Percentiles rank a stretch among this genome's conserved stretches.
phyloP scores from a whole-genome alignment of 2,113 vertebrate genomes.

The Mirounga angustirostris region DNA sequence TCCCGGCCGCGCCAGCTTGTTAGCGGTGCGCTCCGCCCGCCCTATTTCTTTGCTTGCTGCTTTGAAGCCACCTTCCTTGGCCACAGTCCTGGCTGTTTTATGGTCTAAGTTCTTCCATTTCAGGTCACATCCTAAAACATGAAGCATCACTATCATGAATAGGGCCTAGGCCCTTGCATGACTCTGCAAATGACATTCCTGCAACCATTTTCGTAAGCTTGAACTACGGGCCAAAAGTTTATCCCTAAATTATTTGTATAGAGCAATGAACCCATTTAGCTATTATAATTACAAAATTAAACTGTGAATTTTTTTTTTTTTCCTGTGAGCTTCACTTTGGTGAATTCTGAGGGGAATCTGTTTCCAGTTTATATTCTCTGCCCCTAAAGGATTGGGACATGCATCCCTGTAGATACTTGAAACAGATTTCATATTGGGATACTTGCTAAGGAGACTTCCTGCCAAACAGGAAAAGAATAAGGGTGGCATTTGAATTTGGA shows the following conservation, averaged over 20 bases:
- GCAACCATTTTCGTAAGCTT: neutral
- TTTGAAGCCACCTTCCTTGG: conserved; percentile 91
- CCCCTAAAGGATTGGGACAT: neutral
- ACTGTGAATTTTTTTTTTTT: neutral
- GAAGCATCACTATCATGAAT: neutral
- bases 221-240: neutral
- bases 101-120: conserved; percentile 91
- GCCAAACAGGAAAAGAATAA: neutral
- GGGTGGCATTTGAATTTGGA: neutral
- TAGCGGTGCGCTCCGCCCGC: conserved; percentile 88
- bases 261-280: neutral
- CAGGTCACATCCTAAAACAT: conserved; percentile 93
- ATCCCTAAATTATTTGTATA: neutral
- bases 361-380: neutral
- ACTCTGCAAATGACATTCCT: neutral
- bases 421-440: neutral
- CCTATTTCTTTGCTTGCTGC: conserved; percentile 89
- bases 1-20: conserved; percentile 83
- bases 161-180: too few relatives aligned
- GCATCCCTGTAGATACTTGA: conserved; percentile 5
- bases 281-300: conserved; percentile 10
- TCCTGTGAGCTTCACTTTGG: neutral
- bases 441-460: neutral
- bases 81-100: conserved; percentile 89
- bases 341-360: conserved; percentile 2